Evolutionary conservation across 2,888 invertebrate species (phyloP), one percentile per base, ranked within the genome.

Genomic region (Eurytoma adleriae): DNA sequence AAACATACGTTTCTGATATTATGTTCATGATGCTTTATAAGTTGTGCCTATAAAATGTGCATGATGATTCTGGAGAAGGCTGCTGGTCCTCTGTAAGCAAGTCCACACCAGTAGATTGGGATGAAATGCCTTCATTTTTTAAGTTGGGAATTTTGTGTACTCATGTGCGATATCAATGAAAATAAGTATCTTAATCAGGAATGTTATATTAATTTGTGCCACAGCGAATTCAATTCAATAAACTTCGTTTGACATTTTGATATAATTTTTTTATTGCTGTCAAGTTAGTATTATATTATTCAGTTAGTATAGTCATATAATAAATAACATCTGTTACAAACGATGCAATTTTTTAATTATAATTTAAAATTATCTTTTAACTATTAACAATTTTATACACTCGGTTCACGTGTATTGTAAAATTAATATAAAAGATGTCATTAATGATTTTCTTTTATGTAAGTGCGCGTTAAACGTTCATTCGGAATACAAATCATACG

Each of bases 301-400:
- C 40, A 40, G 40, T 40, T 40, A 40, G 40, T 40, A 40, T 40
- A 40, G 40, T 83, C 82, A 81, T 73, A 79, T 83, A 81, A 79
- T 83, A 81, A 83, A 83, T 81, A 83, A 83, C 82, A 83, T 79
- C 77, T 79, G 79, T 79, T 83, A 83, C 76, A 83, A 83, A 83
- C 75, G 80, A 80, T 82, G 78, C 70, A 74, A 79, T 80, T 68
- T 71, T 78, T 80, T 78, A 78, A 78, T 80, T 78, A 74, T 80
- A 71, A 72, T 75, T 61, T 80, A 82, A 80, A 80, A 79, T 77
- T 40, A 82, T 77, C 40, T 77, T 80, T 78, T 50, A 82, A 78
- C 73, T 82, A 82, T 82, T 82, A 82, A 80, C 82, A 82, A 80
- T 82, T 78, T 80, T 82, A 71, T 82, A 82, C 79, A 82, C 80